Evolutionary conservation across 2,113 vertebrate species (phyloP), one percentile per base, ranked within the genome.

Genomic region (Vulpes ferrilata): DNA sequence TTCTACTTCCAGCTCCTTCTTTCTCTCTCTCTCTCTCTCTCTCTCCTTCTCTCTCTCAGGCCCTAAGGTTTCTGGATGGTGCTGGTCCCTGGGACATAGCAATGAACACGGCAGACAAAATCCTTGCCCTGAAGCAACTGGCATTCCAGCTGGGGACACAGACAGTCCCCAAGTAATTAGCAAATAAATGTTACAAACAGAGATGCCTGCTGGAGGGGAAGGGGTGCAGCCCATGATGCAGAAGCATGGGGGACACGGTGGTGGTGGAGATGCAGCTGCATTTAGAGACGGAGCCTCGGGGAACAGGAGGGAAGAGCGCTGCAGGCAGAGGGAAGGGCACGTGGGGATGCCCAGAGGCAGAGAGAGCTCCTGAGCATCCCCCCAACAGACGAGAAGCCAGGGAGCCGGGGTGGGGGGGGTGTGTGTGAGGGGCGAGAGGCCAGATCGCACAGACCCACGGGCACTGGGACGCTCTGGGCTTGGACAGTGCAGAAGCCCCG

Each of bases 401-500:
- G 4, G 78, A 19, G 51, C 2, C 9, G 32, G 4, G 78, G 11
- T n/a, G 17, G 3, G 0, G 10, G 35, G 35, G 35, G 35, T 6
- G 53, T 57, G 7, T 11, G 23, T 0, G 19, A 19, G 5, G 20
- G 4, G 32, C 1, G 1, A 60, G 11, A 25, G 60, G 81, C 92
- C 25, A 17, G 69, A 8, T 83, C 83, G 11, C 15, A 10, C 17
- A 1, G 43, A 11, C n/a, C 85, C 87, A 32, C 71, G 0, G 76
- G 64, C 53, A 19, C 60, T 1, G 51, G 17, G 74, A 90, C 79
- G 79, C 82, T 30, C 90, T 95, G 71, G 74, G 91, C 82, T 96
- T 96, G 97, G 92, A 88, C 96, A 76, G 95, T 17, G 94, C 71
- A 57, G 97, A 97, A 96, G 96, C 93, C 97, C 82, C 32, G 48